These are phyloP conservation scores for Drosophila macrospina DNA, from an alignment of 2,888 invertebrate genomes.

Conservation along the genomic window DNA sequence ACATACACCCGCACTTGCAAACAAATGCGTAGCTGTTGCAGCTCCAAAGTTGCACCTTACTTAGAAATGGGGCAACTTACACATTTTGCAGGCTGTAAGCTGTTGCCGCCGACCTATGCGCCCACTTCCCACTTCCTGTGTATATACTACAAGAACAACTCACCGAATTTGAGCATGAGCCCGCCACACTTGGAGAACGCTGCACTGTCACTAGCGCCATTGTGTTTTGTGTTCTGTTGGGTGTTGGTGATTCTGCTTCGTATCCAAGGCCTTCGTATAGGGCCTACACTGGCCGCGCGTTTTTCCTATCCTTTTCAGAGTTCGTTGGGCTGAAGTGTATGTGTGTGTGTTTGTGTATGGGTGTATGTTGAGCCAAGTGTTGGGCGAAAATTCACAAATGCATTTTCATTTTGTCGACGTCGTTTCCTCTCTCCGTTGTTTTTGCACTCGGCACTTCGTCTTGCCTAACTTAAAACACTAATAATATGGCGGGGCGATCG, in stretches of 20 bases:
- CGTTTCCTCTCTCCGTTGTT: constrained; percentile 59
- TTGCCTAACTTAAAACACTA: constrained; percentile 55
- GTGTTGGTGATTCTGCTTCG: constrained; percentile 41
- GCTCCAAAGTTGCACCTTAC: constrained; percentile 61
- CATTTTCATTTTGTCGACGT: constrained; percentile 72
- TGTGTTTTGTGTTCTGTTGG: constrained; percentile 50
- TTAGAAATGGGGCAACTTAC: constrained; percentile 50
- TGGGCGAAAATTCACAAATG: constrained; percentile 73
- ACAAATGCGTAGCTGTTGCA: constrained; percentile 55
- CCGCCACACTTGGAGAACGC: constrained; percentile 90
- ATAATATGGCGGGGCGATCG: constrained; percentile 45
- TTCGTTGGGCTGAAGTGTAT: constrained; percentile 49
- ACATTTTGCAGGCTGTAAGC: constrained; percentile 31
- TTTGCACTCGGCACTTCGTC: constrained; percentile 70
- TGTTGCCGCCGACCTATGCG: constrained; percentile 5
- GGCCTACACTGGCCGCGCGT: constrained; percentile 50
- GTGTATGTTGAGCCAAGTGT: constrained; percentile 56
- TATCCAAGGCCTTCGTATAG: constrained; percentile 55
- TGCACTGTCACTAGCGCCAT: constrained; percentile 91
- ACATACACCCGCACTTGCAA: constrained; percentile 23
- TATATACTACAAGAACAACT: constrained; percentile 52
- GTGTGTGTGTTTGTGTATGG: constrained; percentile 23
- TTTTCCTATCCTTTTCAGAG: constrained; percentile 51
- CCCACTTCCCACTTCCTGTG: constrained; percentile 36
- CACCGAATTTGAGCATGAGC: constrained; percentile 86